These are phyloP conservation scores for Drosophila lowei DNA, from an alignment of 1,140 invertebrate species.

Conservation along the genomic window DNA sequence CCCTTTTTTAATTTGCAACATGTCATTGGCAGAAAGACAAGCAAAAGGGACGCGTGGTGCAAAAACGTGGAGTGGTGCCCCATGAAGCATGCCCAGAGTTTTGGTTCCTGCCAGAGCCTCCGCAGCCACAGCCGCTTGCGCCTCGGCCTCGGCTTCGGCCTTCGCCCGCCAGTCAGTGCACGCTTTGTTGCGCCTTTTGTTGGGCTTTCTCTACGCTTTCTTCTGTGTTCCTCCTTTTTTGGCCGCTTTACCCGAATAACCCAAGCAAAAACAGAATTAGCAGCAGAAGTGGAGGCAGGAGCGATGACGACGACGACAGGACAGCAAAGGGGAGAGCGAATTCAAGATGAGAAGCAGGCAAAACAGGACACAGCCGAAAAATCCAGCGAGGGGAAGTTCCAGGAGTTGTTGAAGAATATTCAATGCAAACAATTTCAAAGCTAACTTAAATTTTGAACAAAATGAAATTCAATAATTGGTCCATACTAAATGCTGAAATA, in stretches of 20 bases:
- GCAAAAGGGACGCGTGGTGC: constrained; percentile 55
- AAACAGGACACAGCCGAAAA: constrained; percentile 43
- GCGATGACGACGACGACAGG: constrained; percentile 35
- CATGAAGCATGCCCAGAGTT: constrained; percentile 12
- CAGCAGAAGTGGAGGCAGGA: constrained; percentile 36
- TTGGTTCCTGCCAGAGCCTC: no score
- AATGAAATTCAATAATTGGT: no score
- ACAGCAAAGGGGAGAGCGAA: constrained; percentile 31
- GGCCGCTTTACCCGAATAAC: constrained; percentile 45
- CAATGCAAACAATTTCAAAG: no score
- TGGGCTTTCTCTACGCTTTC: constrained; percentile 27
- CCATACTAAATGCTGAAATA: no score
- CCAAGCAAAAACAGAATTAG: constrained; percentile 76
- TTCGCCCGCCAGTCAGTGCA: constrained; percentile 17
- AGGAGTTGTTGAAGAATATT: constrained; percentile 15
- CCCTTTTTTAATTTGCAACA: constrained; percentile 82
- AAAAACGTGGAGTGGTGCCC: constrained; percentile 10
- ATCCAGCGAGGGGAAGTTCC: constrained; percentile 26
- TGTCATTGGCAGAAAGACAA: constrained; percentile 78
- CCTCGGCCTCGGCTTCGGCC: neutral
- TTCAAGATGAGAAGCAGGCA: constrained; percentile 49
- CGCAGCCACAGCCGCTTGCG: neutral
- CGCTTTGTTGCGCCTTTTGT: constrained; percentile 77
- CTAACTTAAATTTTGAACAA: no score
- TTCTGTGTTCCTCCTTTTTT: constrained; percentile 33